phyloP scores from a whole-genome alignment of 30 jellyfish, hydroid and myxozoan genomes.

The Rhopilema esculentum region DNA sequence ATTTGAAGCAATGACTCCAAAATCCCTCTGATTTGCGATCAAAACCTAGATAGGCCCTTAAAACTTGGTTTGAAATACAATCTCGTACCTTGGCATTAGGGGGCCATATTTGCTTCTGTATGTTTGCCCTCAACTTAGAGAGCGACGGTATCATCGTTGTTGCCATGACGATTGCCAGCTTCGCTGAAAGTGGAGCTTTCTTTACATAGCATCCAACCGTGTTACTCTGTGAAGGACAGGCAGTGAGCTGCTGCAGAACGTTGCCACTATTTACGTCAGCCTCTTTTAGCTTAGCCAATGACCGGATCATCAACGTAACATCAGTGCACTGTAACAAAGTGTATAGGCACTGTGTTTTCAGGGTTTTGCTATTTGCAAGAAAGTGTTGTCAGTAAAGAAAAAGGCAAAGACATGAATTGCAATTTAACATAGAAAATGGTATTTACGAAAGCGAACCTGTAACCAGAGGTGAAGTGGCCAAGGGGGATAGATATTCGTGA shows the following conservation, averaged over 20 bases:
- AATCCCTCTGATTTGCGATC: no score
- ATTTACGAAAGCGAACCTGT: no score
- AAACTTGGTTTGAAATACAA: no score
- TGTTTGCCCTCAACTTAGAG: neutral
- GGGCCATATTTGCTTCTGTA: neutral
- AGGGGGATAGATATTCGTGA: no score
- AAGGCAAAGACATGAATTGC: no score
- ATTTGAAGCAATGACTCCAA: no score
- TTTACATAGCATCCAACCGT: constrained; percentile 7
- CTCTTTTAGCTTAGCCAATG: neutral
- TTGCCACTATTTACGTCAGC: neutral
- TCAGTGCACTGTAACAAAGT: constrained; percentile 7
- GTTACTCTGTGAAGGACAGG: neutral
- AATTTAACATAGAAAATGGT: no score
- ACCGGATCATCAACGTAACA: neutral
- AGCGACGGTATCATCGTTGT: constrained; percentile 16
- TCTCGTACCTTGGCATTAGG: neutral
- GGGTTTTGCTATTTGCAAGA: no score
- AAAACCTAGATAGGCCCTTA: no score
- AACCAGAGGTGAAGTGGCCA: no score
- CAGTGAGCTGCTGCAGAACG: neutral
- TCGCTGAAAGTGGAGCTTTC: neutral
- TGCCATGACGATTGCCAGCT: neutral
- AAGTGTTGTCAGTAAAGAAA: no score
- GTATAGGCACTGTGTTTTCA: no score